A percentile compares a stretch with the other conserved stretches of the same genome.
phyloP scores from a whole-genome alignment of 2,797 vertebrate genomes.

The Microchirus variegatus region DNA sequence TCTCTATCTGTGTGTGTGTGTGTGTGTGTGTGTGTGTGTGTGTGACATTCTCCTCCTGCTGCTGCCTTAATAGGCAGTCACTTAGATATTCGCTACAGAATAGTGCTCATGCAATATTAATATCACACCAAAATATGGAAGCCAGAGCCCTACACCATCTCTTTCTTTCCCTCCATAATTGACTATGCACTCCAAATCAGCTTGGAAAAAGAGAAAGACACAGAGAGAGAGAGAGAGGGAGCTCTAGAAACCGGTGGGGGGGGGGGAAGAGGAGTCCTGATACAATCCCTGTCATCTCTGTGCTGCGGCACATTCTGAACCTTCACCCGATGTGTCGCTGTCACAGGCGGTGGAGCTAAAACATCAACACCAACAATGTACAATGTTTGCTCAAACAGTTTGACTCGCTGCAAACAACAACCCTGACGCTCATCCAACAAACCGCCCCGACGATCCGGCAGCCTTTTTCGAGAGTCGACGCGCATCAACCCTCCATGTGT shows the following conservation, averaged over 20 bases:
- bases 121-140: constrained; percentile 85
- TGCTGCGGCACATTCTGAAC: constrained; percentile 60
- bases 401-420: constrained; percentile 39
- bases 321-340: constrained; percentile 60
- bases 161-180: constrained; percentile 81
- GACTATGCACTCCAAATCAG: constrained; percentile 85
- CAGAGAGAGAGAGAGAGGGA: constrained; percentile 37
- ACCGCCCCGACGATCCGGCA: constrained; percentile 8
- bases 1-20: constrained; percentile 44
- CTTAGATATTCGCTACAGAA: constrained; percentile 85
- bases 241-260: background rate
- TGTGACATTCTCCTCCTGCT: constrained; percentile 68
- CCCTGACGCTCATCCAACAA: constrained; percentile 29
- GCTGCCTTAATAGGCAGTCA: constrained; percentile 80
- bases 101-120: constrained; percentile 87
- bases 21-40: constrained; percentile 28
- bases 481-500: constrained; percentile 1
- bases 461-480: constrained; percentile 1
- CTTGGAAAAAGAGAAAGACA: constrained; percentile 59
- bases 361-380: constrained; percentile 62
- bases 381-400: constrained; percentile 41
- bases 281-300: constrained; percentile 66
- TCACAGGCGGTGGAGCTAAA: constrained; percentile 55
- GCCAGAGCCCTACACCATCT: constrained; percentile 77
- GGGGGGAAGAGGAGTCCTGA: constrained; percentile 47